A percentile compares a stretch with the other conserved stretches of the same genome.
Evolutionary conservation across 1,140 invertebrate species (phyloP).

Genomic region (Oncopeltus fasciatus): DNA sequence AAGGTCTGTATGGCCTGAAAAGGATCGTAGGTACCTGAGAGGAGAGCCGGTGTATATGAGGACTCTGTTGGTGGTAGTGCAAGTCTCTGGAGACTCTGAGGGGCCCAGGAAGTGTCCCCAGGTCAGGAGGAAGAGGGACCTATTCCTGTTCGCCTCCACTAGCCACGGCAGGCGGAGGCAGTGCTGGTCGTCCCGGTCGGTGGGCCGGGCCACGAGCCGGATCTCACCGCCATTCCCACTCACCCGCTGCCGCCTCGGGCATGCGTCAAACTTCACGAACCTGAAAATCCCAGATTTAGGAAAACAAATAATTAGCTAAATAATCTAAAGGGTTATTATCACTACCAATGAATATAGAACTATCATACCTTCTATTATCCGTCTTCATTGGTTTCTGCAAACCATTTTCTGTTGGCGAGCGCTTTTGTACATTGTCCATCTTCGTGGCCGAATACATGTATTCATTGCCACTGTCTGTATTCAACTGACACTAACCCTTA

Average conservation of each 20-base stretch:
- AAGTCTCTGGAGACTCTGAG: slow-evolving; percentile 29
- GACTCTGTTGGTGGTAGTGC: slow-evolving; percentile 52
- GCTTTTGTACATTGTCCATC: too few relatives aligned
- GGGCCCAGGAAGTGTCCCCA: slow-evolving; percentile 34
- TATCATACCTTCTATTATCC: too few relatives aligned
- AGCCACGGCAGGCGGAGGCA: slow-evolving; percentile 62
- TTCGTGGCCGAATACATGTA: too few relatives aligned
- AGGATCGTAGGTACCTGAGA: too few relatives aligned
- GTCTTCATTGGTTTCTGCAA: too few relatives aligned
- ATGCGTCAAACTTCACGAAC: slow-evolving; percentile 45
- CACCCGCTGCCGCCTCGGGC: slow-evolving; percentile 45
- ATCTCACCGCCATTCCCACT: slow-evolving; percentile 58
- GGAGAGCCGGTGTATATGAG: slow-evolving; percentile 47
- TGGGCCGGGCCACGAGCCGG: slow-evolving; percentile 34
- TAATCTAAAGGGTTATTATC: too few relatives aligned
- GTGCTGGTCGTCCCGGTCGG: slow-evolving; percentile 32
- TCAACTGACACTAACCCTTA: too few relatives aligned
- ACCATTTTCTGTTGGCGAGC: too few relatives aligned
- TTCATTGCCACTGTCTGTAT: too few relatives aligned
- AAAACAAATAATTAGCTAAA: too few relatives aligned
- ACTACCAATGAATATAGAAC: too few relatives aligned
- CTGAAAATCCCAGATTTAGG: slow-evolving; percentile 35
- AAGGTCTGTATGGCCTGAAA: too few relatives aligned
- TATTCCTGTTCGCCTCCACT: slow-evolving; percentile 56
- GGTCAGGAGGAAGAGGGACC: slow-evolving; percentile 55